Evolutionary conservation across 2,888 invertebrate genomes (phyloP), one percentile per base, ranked within the genome.

Genomic region (Lochmaea crataegi): DNA sequence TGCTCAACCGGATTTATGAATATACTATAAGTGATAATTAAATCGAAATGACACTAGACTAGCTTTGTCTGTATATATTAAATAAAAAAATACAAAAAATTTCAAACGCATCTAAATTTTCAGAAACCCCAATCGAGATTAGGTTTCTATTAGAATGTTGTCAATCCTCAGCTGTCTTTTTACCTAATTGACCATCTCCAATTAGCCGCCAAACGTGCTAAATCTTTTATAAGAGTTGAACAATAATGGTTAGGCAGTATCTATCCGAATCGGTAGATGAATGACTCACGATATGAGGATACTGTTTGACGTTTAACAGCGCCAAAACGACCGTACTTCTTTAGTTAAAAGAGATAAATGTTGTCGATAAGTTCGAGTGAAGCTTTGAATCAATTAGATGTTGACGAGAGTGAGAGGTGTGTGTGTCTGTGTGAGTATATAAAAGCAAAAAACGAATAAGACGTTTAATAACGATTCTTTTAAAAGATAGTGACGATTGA

Each of bases 131-230:
- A 38, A 38, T 38, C 32, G 7, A 38, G 32, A 38, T 7, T 32
- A 3, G 26, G 26, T 32, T 32, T 2, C 26, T 32, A 32, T 32
- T 32, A 5, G 22, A 38, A 38, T 38, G 32, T 7, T 7, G 32
- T 38, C 32, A 38, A 38, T 10, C 16, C 68, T 72, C 74, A 72
- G 73, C 70, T 76, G 74, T 72, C 73, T 63, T 69, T 61, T 64
- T 74, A 64, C 65, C 74, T 78, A 78, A 78, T 75, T 74, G 78
- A 73, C 68, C 72, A 68, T 72, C 9, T 38, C 78, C 78, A 76
- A 78, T 78, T 78, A 78, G 78, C 72, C 68, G 53, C 73, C 63
- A 76, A 76, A 78, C 78, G 78, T 76, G 78, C 75, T 67, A 76
- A 75, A 63, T 75, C 75, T 76, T 76, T 78, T 76, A 75, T 67